Conservation (phyloP, 2,888 invertebrate genomes). For the Chromoteleia sp. region DNA sequence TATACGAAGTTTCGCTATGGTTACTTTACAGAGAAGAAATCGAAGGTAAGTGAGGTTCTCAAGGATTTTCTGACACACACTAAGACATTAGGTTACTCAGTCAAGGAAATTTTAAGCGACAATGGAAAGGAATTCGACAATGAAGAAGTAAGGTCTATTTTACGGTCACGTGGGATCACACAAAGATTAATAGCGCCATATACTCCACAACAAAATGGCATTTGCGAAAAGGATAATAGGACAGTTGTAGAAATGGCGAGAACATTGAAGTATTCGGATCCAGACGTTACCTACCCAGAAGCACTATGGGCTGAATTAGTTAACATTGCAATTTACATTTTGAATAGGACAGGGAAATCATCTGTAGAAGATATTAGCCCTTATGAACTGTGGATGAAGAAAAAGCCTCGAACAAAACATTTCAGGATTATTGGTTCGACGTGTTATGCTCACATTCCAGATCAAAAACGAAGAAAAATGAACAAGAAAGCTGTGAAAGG, state of each 20-base stretch:
- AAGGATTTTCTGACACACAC: conserved; percentile 71
- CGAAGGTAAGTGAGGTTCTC: too few species aligned
- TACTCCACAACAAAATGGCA: conserved; percentile 72
- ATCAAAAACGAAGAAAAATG: conserved; percentile 42
- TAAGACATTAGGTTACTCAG: conserved; percentile 72
- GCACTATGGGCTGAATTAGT: conserved; percentile 62
- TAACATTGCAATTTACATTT: conserved; percentile 33
- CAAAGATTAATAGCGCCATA: conserved; percentile 71
- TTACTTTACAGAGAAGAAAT: conserved; percentile 72
- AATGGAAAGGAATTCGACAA: too few species aligned
- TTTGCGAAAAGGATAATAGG: conserved; percentile 71
- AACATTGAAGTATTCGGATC: conserved; percentile 74
- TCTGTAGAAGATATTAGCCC: conserved; percentile 70
- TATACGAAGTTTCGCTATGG: conserved; percentile 74
- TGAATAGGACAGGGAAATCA: conserved; percentile 70
- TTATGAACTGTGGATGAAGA: conserved; percentile 71
- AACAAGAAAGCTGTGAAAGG: conserved; percentile 37
- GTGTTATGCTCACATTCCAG: conserved; percentile 40
- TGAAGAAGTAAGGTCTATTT: conserved; percentile 70
- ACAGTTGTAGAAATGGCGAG: conserved; percentile 75
- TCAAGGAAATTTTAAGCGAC: too few species aligned
- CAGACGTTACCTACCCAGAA: conserved; percentile 70
- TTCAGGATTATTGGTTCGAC: conserved; percentile 26
- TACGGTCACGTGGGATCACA: conserved; percentile 68
- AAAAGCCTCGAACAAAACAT: conserved; percentile 36